Conservation (phyloP, 1,140 invertebrate species). For the Lasioglossum baleicum region DNA sequence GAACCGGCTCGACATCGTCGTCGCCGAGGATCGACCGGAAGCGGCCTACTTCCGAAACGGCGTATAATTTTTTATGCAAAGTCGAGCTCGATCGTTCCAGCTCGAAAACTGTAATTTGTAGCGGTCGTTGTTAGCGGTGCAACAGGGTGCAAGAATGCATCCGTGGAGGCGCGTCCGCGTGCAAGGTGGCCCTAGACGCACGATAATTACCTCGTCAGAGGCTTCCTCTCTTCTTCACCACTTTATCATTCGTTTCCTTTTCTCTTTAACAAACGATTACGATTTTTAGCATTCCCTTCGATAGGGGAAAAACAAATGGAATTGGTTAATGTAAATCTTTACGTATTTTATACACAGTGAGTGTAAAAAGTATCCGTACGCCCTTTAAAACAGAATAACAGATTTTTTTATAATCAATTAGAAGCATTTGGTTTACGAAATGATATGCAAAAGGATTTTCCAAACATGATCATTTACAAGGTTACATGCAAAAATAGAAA, state of each 20-base stretch:
- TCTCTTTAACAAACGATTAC: neutral
- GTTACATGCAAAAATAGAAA: no score
- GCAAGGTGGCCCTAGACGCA: slow-evolving; percentile 28
- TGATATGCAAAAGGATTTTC: no score
- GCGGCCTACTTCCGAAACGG: slow-evolving; percentile 47
- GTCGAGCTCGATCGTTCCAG: slow-evolving; percentile 37
- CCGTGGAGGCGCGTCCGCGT: slow-evolving; percentile 15
- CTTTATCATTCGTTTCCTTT: neutral
- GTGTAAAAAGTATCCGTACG: no score
- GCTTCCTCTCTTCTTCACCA: neutral
- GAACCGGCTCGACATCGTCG: neutral
- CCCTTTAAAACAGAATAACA: no score
- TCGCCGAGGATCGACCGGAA: slow-evolving; percentile 33
- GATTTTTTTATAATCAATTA: no score
- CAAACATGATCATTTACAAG: no score
- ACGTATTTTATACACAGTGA: no score
- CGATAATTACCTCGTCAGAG: slow-evolving; percentile 44
- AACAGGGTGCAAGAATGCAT: slow-evolving; percentile 22
- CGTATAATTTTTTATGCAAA: slow-evolving; percentile 51
- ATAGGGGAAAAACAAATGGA: no score
- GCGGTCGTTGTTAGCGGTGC: slow-evolving; percentile 28
- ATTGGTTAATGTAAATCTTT: no score
- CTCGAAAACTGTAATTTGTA: slow-evolving; percentile 47
- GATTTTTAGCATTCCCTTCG: no score
- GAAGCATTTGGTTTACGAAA: no score